A percentile compares a stretch with the other conserved stretches of the same genome.
These are phyloP conservation scores for Oenanthe oenanthe DNA, from an alignment of 2,113 vertebrate genomes.

Conservation along the genomic window DNA sequence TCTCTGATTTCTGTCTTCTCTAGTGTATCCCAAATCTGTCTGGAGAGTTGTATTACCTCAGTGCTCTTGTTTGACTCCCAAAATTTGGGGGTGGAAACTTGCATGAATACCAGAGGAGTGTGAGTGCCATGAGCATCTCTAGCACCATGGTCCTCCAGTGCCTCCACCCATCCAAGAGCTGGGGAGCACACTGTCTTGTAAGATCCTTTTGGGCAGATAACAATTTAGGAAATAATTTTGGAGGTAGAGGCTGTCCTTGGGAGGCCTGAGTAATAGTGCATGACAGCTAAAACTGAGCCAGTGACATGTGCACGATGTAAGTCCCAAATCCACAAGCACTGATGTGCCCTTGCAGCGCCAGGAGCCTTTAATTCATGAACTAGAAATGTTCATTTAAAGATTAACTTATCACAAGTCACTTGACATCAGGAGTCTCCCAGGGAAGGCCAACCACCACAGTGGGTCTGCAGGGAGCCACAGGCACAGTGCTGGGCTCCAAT, in stretches of 20 bases:
- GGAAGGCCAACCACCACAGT: rapidly evolving
- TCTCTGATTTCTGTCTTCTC: background rate
- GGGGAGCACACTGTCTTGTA: background rate
- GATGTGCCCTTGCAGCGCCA: background rate
- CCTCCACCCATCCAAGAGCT: rapidly evolving
- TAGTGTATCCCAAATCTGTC: background rate
- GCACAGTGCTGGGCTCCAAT: rapidly evolving
- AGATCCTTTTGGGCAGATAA: background rate
- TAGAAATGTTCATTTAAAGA: background rate
- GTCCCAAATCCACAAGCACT: rapidly evolving
- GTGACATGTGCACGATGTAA: rapidly evolving
- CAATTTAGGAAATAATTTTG: background rate
- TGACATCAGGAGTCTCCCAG: rapidly evolving
- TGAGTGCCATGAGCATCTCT: background rate
- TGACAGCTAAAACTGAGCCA: constrained; percentile 1
- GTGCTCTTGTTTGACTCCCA: background rate
- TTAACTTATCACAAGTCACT: rapidly evolving
- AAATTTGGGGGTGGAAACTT: background rate
- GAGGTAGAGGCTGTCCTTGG: background rate
- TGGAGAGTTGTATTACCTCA: background rate
- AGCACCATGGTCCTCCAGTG: rapidly evolving
- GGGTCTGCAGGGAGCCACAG: rapidly evolving
- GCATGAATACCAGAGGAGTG: background rate
- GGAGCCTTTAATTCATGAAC: background rate
- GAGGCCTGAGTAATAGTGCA: background rate